Base-by-base conservation (phyloP, 2,797 vertebrate genomes). In the Heliangelus exortis region DNA sequence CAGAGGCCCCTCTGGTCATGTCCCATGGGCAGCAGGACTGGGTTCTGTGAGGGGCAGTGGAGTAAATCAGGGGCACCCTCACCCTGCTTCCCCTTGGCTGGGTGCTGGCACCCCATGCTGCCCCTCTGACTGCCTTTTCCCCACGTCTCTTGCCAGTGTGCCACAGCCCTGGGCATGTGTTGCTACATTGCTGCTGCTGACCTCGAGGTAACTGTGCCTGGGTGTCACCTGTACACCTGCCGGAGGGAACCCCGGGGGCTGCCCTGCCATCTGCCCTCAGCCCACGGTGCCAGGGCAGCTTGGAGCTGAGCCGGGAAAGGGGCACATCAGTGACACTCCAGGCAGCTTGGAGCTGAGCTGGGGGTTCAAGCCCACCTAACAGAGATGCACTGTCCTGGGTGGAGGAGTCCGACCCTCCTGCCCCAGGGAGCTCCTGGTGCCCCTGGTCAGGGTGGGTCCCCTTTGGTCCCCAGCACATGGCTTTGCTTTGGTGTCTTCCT, bases 141-240 rank as follows among this genome's bases (percentile, higher is more conserved):
- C 58, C 17, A 2, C 8, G 2, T 93, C 36, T 95, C 76, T 94
- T 22, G 6, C 69, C 97, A 99, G 99, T 99, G 99, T 76, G 99
- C 99, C 90, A 98, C 96, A 5, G 98, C 99, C 72, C 96, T 99
- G 88, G 99, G 99, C 59, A 96, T 99, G 98, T 99, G 99, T 97
- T 99, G 99, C 94, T 99, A 99, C 9, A 98, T 99, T 22, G 99
- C 98, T 58, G 98, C 99, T 55, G 98, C 98, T 22, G 98, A 99
- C 10, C 97, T 98, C 57, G 99, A 99, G 98, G 99, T 99, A 95
- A 97, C 73, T 68, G 76, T 0, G 0, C 39, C 58, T 5, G 8
- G n/a, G 61, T 62, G 59, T 69, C 0, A 0, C 31, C 78, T 0
- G 0, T 67, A 58, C 48, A 57, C 34, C 43, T 77, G 43, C 68